These are phyloP conservation scores for Crocuta crocuta DNA, from an alignment of 2,113 vertebrate genomes.

Conservation along the genomic window DNA sequence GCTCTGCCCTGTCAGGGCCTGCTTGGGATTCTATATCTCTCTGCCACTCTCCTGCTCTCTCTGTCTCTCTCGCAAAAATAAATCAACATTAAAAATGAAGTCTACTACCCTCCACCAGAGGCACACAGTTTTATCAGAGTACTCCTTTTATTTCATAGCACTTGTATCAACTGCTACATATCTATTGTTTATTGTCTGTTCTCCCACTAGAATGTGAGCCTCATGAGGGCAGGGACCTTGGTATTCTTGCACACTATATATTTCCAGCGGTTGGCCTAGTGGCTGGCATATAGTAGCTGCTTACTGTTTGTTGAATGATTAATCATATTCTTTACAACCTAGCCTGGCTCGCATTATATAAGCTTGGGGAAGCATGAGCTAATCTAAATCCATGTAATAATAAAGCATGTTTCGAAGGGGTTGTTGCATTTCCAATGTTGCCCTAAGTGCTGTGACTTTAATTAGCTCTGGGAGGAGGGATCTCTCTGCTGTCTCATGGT, in stretches of 20 bases:
- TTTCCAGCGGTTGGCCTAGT: neutral
- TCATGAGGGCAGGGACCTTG: neutral
- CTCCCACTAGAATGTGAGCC: neutral
- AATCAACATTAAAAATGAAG: too few species aligned
- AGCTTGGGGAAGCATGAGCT: neutral
- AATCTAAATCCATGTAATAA: neutral
- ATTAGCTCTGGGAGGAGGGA: neutral
- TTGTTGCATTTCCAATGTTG: neutral
- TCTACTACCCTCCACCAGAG: neutral
- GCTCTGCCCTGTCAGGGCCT: too few species aligned
- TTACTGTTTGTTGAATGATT: neutral
- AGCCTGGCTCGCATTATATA: neutral
- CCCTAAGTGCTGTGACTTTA: neutral
- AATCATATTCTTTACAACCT: neutral
- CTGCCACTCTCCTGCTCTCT: too few species aligned
- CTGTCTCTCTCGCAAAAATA: too few species aligned
- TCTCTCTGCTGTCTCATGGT: neutral
- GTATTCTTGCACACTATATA: neutral
- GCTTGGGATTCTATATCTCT: too few species aligned
- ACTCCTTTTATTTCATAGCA: neutral
- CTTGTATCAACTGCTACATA: neutral
- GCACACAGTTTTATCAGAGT: neutral
- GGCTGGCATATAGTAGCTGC: neutral
- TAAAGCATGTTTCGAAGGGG: neutral
- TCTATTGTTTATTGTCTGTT: neutral